A percentile compares a stretch with the other conserved stretches of the same genome.
phyloP scores from a whole-genome alignment of 2,797 vertebrate species.

The Natrix natrix region DNA sequence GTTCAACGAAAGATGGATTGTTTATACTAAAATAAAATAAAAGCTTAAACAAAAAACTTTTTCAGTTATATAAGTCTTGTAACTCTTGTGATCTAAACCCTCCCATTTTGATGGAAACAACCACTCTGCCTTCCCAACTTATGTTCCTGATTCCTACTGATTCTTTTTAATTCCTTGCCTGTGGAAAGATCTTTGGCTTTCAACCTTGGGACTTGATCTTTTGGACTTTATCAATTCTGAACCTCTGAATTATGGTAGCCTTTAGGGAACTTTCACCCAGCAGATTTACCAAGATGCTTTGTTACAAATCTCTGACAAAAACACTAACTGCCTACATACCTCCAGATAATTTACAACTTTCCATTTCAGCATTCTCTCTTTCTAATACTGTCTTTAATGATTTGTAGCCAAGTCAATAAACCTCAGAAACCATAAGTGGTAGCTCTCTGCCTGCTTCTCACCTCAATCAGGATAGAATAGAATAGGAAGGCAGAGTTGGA shows the following conservation, averaged over 20 bases:
- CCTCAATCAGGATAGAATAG: background rate
- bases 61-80: background rate
- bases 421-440: background rate
- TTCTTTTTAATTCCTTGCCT: background rate
- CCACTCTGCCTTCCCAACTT: background rate
- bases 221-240: background rate
- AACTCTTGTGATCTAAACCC: background rate
- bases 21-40: too few species aligned
- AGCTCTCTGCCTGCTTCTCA: background rate
- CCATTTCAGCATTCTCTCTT: background rate
- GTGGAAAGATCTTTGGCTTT: background rate
- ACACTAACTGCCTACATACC: background rate
- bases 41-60: background rate
- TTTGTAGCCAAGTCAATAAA: background rate
- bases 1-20: too few species aligned
- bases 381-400: background rate
- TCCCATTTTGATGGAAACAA: background rate
- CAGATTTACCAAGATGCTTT: background rate
- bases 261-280: background rate
- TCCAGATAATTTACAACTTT: background rate
- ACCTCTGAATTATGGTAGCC: background rate
- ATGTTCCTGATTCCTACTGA: background rate
- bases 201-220: background rate
- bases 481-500: too few species aligned
- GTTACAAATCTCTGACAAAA: background rate